These are phyloP conservation scores for Sinonovacula constricta DNA, from an alignment of 1,140 invertebrate genomes.

Conservation along the genomic window DNA sequence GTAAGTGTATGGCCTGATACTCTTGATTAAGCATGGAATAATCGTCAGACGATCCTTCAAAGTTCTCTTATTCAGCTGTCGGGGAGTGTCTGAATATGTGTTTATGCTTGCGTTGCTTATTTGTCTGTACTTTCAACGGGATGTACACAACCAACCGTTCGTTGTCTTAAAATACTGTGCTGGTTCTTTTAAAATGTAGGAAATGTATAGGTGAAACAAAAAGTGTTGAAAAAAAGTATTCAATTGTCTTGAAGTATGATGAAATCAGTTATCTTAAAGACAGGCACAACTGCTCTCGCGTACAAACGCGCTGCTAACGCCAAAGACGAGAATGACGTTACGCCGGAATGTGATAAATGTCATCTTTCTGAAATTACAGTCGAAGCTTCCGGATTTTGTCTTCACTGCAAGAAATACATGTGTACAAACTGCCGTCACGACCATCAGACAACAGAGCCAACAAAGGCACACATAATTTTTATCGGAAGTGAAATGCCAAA, in stretches of 20 bases:
- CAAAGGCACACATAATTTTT: conserved; percentile 12
- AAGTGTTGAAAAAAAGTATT: neutral
- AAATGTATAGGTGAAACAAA: neutral
- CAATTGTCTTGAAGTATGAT: neutral
- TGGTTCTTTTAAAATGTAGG: neutral
- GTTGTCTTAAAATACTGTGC: too few species aligned
- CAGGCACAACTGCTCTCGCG: conserved; percentile 11
- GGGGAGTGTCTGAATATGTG: too few species aligned
- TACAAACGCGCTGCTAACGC: neutral
- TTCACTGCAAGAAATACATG: conserved; percentile 30
- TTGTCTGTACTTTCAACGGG: too few species aligned
- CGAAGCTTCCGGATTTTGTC: neutral
- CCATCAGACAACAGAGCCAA: neutral
- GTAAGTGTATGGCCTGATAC: too few species aligned
- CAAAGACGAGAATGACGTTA: neutral
- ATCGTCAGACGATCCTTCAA: too few species aligned
- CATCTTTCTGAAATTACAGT: neutral
- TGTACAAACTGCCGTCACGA: conserved; percentile 8
- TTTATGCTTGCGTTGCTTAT: too few species aligned
- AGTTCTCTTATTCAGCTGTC: too few species aligned
- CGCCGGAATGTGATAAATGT: neutral
- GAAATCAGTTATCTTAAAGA: neutral
- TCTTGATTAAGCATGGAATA: too few species aligned
- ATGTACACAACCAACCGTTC: too few species aligned
- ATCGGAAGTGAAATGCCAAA: neutral